phyloP scores from a whole-genome alignment of 2,797 vertebrate species.

The Megalops cyprinoides region DNA sequence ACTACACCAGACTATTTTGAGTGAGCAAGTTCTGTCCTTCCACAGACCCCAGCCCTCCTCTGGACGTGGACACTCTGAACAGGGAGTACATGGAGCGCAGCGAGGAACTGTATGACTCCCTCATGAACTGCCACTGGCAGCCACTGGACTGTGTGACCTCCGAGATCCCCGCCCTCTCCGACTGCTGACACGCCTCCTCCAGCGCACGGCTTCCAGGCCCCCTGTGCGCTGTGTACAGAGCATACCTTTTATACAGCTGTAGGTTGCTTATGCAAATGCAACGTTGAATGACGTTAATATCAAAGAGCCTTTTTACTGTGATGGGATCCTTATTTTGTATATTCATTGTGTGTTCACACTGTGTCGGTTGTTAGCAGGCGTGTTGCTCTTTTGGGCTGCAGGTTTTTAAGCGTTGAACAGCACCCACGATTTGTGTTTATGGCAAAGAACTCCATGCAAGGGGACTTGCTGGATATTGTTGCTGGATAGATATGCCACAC shows the following conservation, averaged over 20 bases:
- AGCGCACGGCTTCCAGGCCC: neutral
- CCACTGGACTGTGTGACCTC: slow-evolving; percentile 83
- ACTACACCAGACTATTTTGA: no score
- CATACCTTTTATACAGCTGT: neutral
- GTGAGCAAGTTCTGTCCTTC: no score
- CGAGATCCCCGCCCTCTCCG: slow-evolving; percentile 68
- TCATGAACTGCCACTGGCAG: slow-evolving; percentile 91
- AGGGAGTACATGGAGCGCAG: slow-evolving; percentile 88
- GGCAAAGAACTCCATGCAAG: neutral
- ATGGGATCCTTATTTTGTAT: neutral
- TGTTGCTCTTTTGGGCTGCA: neutral
- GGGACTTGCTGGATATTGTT: neutral
- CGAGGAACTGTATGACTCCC: slow-evolving; percentile 88
- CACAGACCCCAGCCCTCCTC: slow-evolving; percentile 81
- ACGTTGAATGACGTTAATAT: neutral
- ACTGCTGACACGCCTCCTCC: slow-evolving; percentile 52
- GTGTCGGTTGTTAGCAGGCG: neutral
- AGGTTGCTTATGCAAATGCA: neutral
- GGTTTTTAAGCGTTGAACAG: neutral
- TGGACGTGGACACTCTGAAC: slow-evolving; percentile 87
- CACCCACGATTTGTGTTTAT: neutral
- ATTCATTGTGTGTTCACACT: neutral
- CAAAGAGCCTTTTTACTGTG: neutral
- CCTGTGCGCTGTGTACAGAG: slow-evolving; percentile 21
- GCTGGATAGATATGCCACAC: neutral